These are phyloP conservation scores for Anthopleura xanthogrammica DNA, from an alignment of 92 coral and sea anemone genomes.

Conservation along the genomic window DNA sequence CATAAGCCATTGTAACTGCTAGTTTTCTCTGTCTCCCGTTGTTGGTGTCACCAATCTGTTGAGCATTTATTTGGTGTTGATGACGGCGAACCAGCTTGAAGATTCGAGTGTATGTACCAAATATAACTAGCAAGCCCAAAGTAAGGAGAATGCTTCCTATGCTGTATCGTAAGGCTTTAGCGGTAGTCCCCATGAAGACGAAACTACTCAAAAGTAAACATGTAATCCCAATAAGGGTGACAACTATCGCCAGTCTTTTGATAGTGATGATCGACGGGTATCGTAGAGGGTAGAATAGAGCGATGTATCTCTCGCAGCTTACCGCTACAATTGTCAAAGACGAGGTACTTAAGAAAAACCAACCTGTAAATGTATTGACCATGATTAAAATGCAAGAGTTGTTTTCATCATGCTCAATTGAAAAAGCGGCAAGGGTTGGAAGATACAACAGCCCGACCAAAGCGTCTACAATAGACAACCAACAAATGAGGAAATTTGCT, in stretches of 20 bases:
- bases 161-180: too few relatives aligned
- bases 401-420: too few relatives aligned
- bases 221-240: neutral
- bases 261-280: conserved; percentile 28
- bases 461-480: conserved; percentile 33
- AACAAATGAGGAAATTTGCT: conserved; percentile 37
- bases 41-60: neutral
- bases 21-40: neutral
- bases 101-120: neutral
- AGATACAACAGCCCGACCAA: conserved; percentile 20
- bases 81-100: conserved; percentile 21
- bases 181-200: too few relatives aligned
- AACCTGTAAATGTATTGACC: neutral
- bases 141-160: too few relatives aligned
- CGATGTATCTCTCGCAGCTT: conserved; percentile 41
- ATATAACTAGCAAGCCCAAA: too few relatives aligned
- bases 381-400: too few relatives aligned
- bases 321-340: conserved; percentile 31
- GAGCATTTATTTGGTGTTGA: conserved; percentile 10
- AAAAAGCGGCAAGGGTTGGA: too few relatives aligned
- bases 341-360: conserved; percentile 3
- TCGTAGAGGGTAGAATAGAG: conserved; percentile 16
- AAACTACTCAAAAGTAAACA: too few relatives aligned
- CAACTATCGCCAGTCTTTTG: conserved; percentile 2
- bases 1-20: conserved; percentile 25